phyloP scores from a whole-genome alignment of 2,888 invertebrate species.

The Synergus umbraculus region DNA sequence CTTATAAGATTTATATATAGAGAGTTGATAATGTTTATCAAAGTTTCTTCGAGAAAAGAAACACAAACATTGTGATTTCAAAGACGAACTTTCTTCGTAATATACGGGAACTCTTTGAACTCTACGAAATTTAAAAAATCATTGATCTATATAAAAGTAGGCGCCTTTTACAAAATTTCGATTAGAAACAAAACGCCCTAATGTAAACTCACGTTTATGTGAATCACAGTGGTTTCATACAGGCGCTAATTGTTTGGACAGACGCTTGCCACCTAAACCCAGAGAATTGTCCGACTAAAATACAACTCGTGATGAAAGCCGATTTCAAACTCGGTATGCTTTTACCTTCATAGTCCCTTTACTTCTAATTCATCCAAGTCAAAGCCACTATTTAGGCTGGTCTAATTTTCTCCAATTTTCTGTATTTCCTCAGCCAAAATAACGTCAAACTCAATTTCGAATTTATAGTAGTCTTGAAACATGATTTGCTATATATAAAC shows the following conservation, averaged over 20 bases:
- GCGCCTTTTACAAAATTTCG: not conserved
- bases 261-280: constrained; percentile 18
- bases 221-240: constrained; percentile 31
- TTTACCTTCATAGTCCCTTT: constrained; percentile 1
- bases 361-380: not conserved
- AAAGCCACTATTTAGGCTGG: not conserved
- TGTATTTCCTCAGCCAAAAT: not conserved
- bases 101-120: constrained; percentile 14
- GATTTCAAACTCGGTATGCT: constrained; percentile 32
- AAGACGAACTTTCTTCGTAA: not conserved
- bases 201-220: constrained; percentile 31
- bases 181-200: constrained; percentile 16
- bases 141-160: not conserved
- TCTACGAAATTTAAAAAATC: not conserved
- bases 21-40: not conserved
- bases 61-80: constrained; percentile 1
- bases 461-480: not conserved
- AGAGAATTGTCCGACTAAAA: constrained; percentile 37
- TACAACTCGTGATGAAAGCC: constrained; percentile 27
- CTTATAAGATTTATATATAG: not conserved
- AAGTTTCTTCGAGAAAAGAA: not conserved
- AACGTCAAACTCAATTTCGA: not conserved
- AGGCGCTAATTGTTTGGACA: constrained; percentile 39
- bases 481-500: not conserved
- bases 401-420: not conserved